phyloP scores from a whole-genome alignment of 2,797 vertebrate genomes.

The Bradypus variegatus region DNA sequence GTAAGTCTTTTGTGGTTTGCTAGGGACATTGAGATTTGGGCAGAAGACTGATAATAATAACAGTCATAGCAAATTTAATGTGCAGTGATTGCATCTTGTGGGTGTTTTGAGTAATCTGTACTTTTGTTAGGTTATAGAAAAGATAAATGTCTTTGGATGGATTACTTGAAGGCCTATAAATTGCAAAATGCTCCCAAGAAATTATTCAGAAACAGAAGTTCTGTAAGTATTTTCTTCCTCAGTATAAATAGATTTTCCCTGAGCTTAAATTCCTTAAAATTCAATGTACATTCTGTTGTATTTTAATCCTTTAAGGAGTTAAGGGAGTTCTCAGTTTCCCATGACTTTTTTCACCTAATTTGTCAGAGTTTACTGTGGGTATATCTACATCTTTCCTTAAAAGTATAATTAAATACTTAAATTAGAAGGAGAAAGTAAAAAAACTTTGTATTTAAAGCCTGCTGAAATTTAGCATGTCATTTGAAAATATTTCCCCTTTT shows the following conservation, averaged over 20 bases:
- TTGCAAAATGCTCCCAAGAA: conserved; percentile 81
- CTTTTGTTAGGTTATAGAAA: conserved; percentile 80
- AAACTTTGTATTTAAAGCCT: not conserved
- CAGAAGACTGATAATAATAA: not conserved
- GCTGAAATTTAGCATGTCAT: not conserved
- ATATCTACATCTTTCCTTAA: not conserved
- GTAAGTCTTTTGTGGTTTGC: not conserved
- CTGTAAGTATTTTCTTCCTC: conserved; percentile 70
- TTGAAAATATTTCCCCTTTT: not conserved
- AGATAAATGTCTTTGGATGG: conserved; percentile 85
- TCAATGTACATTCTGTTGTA: not conserved
- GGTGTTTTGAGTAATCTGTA: not conserved
- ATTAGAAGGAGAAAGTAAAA: not conserved
- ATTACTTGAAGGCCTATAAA: conserved; percentile 82
- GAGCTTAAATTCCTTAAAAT: conserved; percentile 15
- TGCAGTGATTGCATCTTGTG: not conserved
- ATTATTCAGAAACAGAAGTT: conserved; percentile 80
- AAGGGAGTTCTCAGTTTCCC: not conserved
- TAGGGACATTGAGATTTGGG: not conserved
- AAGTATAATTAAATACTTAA: not conserved
- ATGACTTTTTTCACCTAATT: conserved; percentile 2
- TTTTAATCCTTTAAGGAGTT: conserved; percentile 30
- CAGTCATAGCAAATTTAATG: conserved; percentile 7
- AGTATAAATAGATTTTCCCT: not conserved
- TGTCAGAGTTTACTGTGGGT: not conserved